phyloP scores from a whole-genome alignment of 2,888 invertebrate genomes.

The Hetaerina titia region DNA sequence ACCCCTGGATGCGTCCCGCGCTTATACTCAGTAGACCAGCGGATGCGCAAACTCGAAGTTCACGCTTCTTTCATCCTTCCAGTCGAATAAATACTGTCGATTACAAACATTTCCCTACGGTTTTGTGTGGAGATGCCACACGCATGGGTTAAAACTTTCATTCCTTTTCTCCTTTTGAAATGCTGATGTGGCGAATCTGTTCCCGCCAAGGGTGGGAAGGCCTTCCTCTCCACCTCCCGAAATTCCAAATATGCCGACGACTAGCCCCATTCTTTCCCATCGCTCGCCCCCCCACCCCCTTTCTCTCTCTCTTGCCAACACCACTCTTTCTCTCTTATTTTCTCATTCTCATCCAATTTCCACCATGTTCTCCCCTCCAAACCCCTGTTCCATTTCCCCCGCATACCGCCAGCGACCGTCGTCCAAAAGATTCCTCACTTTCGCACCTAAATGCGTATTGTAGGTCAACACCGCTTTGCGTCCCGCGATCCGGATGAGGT shows the following conservation, averaged over 20 bases:
- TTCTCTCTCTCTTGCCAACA: not conserved
- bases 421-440: too few species aligned
- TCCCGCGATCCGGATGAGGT: not conserved
- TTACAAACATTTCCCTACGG: conserved; percentile 6
- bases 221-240: not conserved
- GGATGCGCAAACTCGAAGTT: conserved; percentile 20
- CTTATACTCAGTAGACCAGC: not conserved
- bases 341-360: not conserved
- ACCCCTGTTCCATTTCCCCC: not conserved
- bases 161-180: not conserved
- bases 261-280: not conserved
- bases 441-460: not conserved
- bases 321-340: not conserved
- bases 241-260: not conserved
- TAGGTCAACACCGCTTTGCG: not conserved
- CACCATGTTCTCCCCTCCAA: not conserved
- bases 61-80: conserved; percentile 17
- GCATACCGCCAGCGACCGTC: not conserved
- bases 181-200: not conserved
- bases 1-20: not conserved
- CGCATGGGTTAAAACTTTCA: not conserved
- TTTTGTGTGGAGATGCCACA: not conserved
- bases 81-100: not conserved
- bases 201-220: not conserved
- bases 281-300: conserved; percentile 22